A percentile compares a stretch with the other conserved stretches of the same genome.
Evolutionary conservation across 2,888 invertebrate genomes (phyloP).

Genomic region (Cremastinae sp.): DNA sequence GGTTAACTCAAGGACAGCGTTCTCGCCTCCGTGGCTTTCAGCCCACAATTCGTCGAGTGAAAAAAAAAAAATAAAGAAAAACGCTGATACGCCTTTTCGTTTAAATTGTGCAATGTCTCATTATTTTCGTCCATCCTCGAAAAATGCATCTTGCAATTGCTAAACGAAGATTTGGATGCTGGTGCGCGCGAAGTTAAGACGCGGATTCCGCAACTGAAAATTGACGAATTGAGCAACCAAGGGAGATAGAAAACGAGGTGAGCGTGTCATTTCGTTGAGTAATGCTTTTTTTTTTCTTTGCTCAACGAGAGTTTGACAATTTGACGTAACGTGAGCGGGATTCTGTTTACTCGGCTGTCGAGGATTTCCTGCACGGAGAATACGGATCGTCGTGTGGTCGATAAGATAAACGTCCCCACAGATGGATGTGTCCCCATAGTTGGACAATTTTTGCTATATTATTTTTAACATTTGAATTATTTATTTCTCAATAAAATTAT

Average conservation of each 20-base stretch:
- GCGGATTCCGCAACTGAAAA: no score
- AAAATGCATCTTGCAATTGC: slow-evolving; percentile 6
- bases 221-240: neutral
- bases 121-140: neutral
- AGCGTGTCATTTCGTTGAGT: neutral
- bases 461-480: no score
- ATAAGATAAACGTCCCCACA: no score
- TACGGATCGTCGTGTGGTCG: slow-evolving; percentile 12
- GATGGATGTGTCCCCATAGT: no score
- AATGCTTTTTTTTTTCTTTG: neutral
- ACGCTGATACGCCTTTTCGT: slow-evolving; percentile 40
- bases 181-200: no score
- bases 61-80: slow-evolving; percentile 17
- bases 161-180: no score
- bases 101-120: slow-evolving; percentile 17
- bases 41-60: slow-evolving; percentile 25
- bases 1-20: slow-evolving; percentile 44
- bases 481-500: no score
- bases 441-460: no score
- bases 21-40: slow-evolving; percentile 40
- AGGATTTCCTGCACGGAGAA: slow-evolving; percentile 38
- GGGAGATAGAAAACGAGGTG: neutral
- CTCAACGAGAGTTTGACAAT: slow-evolving; percentile 14
- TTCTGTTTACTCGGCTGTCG: slow-evolving; percentile 22
- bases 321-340: slow-evolving; percentile 12